Evolutionary conservation across 2,888 invertebrate species (phyloP), one percentile per base, ranked within the genome.

Genomic region (Esperia sulphurella): DNA sequence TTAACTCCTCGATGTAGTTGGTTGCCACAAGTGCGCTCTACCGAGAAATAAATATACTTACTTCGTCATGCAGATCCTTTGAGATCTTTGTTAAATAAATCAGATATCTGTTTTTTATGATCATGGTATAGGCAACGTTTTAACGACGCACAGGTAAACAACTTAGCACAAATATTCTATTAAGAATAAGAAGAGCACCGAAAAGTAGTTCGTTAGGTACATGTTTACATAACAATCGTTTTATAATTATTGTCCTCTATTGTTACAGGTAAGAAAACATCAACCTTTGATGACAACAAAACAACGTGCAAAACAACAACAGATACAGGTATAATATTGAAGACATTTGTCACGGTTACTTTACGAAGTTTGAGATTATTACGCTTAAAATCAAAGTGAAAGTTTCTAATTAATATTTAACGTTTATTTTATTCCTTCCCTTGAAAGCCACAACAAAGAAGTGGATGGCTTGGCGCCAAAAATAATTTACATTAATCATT

Each of bases 401-500:
- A n/a, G 10, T 59, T 63, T 64, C 57, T 58, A 60, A 60, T 59
- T 49, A 51, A 37, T 58, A 53, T 55, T 62, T 61, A 53, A 54
- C 59, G 53, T 65, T 65, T 66, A 64, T 63, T 53, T 50, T 58
- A 64, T 65, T 54, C 67, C 68, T 70, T 65, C 65, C 59, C 55
- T n/a, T 53, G 49, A 63, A 70, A 72, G 61, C 75, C 72, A 72
- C 75, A 75, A 77, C 74, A 79, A 79, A 74, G 71, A 67, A 61
- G 61, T 54, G 46, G 50, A 68, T 82, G 84, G 84, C 83, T 60
- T 50, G 28, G 53, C 55, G 83, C 83, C 83, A 84, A 82, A 58
- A 71, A 70, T 68, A 51, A 57, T 61, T 53, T 59, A 67, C 69
- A 82, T 84, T 76, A 76, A 83, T 84, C 83, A 83, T 79, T 71